Base-by-base conservation (phyloP, 1,140 invertebrate genomes). In the Tribolium castaneum region DNA sequence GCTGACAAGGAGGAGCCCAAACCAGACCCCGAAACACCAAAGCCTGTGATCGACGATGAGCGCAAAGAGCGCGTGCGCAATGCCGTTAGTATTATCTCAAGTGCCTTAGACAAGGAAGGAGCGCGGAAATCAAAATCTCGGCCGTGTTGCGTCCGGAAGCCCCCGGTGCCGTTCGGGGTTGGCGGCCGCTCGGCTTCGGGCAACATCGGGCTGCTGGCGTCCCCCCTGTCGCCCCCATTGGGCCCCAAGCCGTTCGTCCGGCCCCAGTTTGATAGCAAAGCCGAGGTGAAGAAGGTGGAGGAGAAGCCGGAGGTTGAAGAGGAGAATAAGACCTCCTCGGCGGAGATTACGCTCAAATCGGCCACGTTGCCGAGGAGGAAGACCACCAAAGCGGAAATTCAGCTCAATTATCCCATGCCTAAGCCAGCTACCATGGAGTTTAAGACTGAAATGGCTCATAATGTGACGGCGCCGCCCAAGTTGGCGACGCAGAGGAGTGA, bases 341-440 rank as follows among this genome's bases (percentile, higher is more conserved):
- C 92, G 75, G 91, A 92, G 75, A 92, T 93, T 45, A 91, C 90
- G 1, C 82, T 92, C 6, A 92, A 93, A 81, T 92, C 91, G 66
- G 91, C 92, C 2, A 92, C 92, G 0, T 85, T 92, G 71, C 91
- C 92, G 2, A 88, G 92, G 76, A 89, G 90, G 6, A 89, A 91
- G 75, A 92, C 90, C 9, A 90, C 90, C 30, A 92, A 92, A 84
- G 89, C 91, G 1, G 91, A 93, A 84, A 92, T 93, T 25, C 90
- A 90, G 71, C 82, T 93, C 75, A 88, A 90, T 52, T 87, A 86
- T 74, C 87, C 90, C 0, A 83, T 87, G 2, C 80, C 86, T 1
- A 89, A 88, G 78, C 87, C 88, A 13, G 85, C 88, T 72, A 87
- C 84, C 50, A 86, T 84, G 82, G 90, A 87, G 80, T 91, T 87